Conservation (phyloP, 2,888 invertebrate species). For the Malthinus flaveolus region DNA sequence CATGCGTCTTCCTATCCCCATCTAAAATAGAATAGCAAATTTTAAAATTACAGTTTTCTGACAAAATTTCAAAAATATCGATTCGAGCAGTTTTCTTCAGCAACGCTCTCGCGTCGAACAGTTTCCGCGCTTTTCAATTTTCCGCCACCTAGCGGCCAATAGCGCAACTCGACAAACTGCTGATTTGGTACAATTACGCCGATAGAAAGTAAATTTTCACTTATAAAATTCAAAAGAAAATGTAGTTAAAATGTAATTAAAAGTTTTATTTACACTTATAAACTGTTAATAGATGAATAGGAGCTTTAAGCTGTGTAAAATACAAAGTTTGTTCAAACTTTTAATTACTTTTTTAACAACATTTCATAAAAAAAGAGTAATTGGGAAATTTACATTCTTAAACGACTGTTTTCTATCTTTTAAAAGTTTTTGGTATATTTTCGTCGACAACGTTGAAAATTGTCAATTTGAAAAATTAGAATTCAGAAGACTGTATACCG, state of each 20-base stretch:
- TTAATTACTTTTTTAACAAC: constrained; percentile 21
- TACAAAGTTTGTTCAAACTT: constrained; percentile 14
- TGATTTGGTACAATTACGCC: background rate
- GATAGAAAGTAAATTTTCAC: background rate
- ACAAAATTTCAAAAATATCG: background rate
- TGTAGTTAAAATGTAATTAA: constrained; percentile 13
- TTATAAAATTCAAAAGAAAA: background rate
- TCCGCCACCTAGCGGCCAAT: constrained; percentile 7
- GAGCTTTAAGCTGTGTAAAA: constrained; percentile 14
- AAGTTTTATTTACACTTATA: constrained; percentile 16
- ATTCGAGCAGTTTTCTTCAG: background rate
- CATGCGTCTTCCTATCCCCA: constrained; percentile 12
- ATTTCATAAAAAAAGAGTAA: constrained; percentile 7
- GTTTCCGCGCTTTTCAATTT: no score
- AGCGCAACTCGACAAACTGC: background rate
- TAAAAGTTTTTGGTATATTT: no score
- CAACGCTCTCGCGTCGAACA: background rate
- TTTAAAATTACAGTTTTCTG: background rate
- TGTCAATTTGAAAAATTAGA: no score
- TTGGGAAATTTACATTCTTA: constrained; percentile 16
- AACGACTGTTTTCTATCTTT: background rate
- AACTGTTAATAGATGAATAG: constrained; percentile 20
- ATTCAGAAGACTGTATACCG: no score
- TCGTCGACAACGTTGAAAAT: no score
- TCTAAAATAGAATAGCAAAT: constrained; percentile 6